Evolutionary conservation across 2,888 invertebrate genomes (phyloP), one percentile per base, ranked within the genome.

Genomic region (Ophioninae sp.): DNA sequence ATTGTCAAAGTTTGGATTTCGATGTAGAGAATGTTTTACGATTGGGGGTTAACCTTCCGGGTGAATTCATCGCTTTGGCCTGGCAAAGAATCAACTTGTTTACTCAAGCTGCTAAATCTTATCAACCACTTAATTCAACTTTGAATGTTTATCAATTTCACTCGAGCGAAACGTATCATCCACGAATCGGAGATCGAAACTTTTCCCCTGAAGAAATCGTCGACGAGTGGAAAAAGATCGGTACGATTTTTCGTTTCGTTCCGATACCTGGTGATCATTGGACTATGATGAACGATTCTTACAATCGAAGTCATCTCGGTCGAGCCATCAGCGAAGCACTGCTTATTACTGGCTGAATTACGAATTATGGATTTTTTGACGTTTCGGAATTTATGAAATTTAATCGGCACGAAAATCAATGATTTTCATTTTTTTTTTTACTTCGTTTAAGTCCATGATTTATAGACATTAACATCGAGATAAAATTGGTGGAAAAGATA

Each of bases 181-280:
- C 59, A n/a, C 20, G 39, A 10, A 61, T 39, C 39, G 13, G 13
- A 63, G 39, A 63, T n/a, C 7, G 22, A 39, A 6, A 8, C 10
- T 1, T 61, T 20, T 73, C 17, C 0, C 3, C 9, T 7, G 17
- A 17, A 20, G 8, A 13, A 0, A 2, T 41, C 41, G 41, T 17
- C 6, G 44, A 73, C 23, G 73, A 13, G 20, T 73, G 73, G 73
- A 23, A 61, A 20, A 23, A 63, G 0, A 71, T 37, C 9, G 5
- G 7, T 22, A 23, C 41, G 8, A 13, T 17, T 7, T 41, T 61
- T 41, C 41, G 20, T 20, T 73, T 44, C 23, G 9, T 73, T 61
- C 73, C 73, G 5, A 23, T 73, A 17, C 73, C 73, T 17, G 73
- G 73, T 8, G n/a, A 73, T 41, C 73, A 73, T 22, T 73, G 41